phyloP scores from a whole-genome alignment of 2,113 vertebrate genomes.

The Brachyhypopomus gauderio region DNA sequence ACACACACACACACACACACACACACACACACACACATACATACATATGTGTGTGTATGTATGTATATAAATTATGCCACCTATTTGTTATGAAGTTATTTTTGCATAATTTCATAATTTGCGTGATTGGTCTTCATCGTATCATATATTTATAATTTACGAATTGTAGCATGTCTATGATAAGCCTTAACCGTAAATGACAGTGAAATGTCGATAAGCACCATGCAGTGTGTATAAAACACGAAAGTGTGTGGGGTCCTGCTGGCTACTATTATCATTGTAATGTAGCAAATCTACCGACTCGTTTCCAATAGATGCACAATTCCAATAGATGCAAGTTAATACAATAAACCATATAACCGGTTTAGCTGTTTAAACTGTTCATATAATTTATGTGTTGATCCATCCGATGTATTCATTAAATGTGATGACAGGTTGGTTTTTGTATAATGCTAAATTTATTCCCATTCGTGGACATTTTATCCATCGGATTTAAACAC shows the following conservation, averaged over 20 bases:
- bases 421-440: conserved; percentile 39
- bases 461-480: conserved; percentile 38
- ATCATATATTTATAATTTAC: neutral
- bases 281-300: too few species aligned
- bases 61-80: neutral
- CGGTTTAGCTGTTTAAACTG: conserved; percentile 1
- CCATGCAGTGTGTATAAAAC: too few species aligned
- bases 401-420: neutral
- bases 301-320: neutral
- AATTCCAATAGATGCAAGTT: neutral
- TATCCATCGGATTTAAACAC: conserved; percentile 34
- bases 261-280: too few species aligned
- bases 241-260: too few species aligned
- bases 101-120: neutral
- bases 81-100: neutral
- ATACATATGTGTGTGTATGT: neutral
- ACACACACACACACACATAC: neutral
- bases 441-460: conserved; percentile 41
- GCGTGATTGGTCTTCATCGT: neutral
- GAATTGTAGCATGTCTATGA: neutral
- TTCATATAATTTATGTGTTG: conserved; percentile 22
- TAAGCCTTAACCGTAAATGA: neutral
- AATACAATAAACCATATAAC: conserved; percentile 7
- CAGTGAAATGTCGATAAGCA: too few species aligned
- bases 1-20: neutral